Evolutionary conservation across 2,888 invertebrate genomes (phyloP).

Genomic region (Strigamia crassipes): DNA sequence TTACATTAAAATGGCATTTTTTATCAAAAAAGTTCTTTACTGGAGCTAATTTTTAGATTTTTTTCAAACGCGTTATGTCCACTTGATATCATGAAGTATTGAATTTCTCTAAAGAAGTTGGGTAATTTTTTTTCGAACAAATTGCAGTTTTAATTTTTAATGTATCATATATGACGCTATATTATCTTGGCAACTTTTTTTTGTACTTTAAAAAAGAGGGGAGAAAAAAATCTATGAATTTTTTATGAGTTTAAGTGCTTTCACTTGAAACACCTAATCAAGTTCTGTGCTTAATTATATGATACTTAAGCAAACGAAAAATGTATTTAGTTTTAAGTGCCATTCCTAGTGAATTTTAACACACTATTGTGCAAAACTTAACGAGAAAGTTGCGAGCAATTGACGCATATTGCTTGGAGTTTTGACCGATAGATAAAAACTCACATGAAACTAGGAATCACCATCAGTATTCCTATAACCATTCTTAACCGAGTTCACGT

Average conservation of each 20-base stretch:
- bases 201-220: neutral
- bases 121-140: constrained; percentile 23
- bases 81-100: neutral
- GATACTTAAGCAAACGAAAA: constrained; percentile 14
- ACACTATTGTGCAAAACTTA: neutral
- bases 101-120: constrained; percentile 7
- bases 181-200: constrained; percentile 10
- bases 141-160: constrained; percentile 33
- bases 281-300: constrained; percentile 16
- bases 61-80: neutral
- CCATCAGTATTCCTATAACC: constrained; percentile 31
- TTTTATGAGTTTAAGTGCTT: constrained; percentile 29
- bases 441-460: constrained; percentile 9
- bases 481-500: constrained; percentile 31
- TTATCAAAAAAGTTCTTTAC: neutral
- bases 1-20: constrained; percentile 7
- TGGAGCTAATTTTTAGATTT: too few species aligned
- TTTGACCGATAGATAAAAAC: constrained; percentile 23
- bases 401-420: constrained; percentile 8
- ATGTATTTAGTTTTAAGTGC: constrained; percentile 5
- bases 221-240: neutral
- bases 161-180: neutral
- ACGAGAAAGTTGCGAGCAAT: constrained; percentile 16
- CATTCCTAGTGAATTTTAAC: neutral
- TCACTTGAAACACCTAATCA: constrained; percentile 14